Evolutionary conservation across 2,888 invertebrate genomes (phyloP), one percentile per base, ranked within the genome.

Genomic region (Arenicola marina): DNA sequence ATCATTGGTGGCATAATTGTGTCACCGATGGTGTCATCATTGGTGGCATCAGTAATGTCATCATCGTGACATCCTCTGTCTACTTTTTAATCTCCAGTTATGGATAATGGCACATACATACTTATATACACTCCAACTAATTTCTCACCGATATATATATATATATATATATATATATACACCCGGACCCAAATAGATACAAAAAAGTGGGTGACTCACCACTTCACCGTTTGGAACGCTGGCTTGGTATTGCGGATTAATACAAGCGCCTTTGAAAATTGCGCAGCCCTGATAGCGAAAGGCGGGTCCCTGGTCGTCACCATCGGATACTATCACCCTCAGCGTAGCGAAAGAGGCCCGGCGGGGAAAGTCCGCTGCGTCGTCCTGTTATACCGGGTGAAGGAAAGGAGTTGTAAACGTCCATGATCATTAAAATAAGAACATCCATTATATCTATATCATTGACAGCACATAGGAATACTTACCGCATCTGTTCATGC

Each of bases 301-400:
- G 0, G 92, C 92, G 0, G 94, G 94, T 78, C 92, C 93, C 78
- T 92, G 91, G 78, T 95, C 95, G 78, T 95, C 94, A 53, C 92
- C 93, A 76, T 95, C 95, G 74, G 89, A 87, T 15, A 95, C 89
- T 75, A 91, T 90, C 1, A 95, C 90, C 0, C 91, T 92, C 65
- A 95, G 84, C 0, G 92, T 93, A 1, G 93, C 91, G 28, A 62
- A 74, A 0, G 74, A 58, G 1, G 65, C 61, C 21, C 15, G 15
- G 7, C 48, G 15, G 7, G 48, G 48, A 24, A 48, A 48, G 18
- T 11, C 38, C 18, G 38, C 18, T 18, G 38, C 38, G 11, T 11
- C 11, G 18, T 38, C 38, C 38, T 38, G 38, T 38, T 15, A 11
- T 15, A 11, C 11, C 11, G 18, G 11, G 18, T 18, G 18, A 18